These are phyloP conservation scores for Venturia canescens DNA, from an alignment of 1,140 invertebrate species.

Conservation along the genomic window DNA sequence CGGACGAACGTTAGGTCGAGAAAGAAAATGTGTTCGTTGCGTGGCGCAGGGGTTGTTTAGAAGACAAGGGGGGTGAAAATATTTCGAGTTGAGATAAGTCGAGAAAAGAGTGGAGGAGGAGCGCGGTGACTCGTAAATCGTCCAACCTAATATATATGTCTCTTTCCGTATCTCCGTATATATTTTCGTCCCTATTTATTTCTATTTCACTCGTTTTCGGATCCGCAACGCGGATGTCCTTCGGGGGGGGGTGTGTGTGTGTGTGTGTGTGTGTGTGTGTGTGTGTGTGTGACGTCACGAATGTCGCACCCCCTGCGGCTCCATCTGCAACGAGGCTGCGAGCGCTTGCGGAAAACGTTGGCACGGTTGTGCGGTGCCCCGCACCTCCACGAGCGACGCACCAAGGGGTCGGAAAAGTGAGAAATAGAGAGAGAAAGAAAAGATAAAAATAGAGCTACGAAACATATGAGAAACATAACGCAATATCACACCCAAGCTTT, in stretches of 20 bases:
- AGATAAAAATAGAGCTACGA: slow-evolving; percentile 34
- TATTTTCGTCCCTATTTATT: slow-evolving; percentile 36
- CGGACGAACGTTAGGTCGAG: too few relatives aligned
- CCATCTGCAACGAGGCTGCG: slow-evolving; percentile 50
- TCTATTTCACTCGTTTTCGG: slow-evolving; percentile 36
- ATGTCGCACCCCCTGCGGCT: slow-evolving; percentile 49
- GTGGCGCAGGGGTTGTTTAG: not conserved
- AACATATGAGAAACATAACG: slow-evolving; percentile 63
- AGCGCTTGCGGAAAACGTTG: slow-evolving; percentile 26
- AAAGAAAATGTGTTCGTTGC: not conserved
- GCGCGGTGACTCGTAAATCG: slow-evolving; percentile 31
- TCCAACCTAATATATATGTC: not conserved
- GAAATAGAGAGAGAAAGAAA: slow-evolving; percentile 39
- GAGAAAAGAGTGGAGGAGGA: not conserved
- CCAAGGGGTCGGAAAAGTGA: slow-evolving; percentile 23
- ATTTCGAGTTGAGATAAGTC: slow-evolving; percentile 24
- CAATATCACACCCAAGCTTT: slow-evolving; percentile 62
- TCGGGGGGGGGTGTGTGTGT: too few relatives aligned
- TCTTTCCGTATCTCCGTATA: slow-evolving; percentile 1
- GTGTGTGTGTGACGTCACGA: slow-evolving; percentile 45
- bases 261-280: too few relatives aligned
- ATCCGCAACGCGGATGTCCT: not conserved
- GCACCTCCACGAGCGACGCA: not conserved
- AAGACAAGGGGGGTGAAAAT: not conserved
- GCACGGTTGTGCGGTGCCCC: slow-evolving; percentile 21